Conservation (phyloP, 2,113 vertebrate genomes). For the Hyperopisus bebe region DNA sequence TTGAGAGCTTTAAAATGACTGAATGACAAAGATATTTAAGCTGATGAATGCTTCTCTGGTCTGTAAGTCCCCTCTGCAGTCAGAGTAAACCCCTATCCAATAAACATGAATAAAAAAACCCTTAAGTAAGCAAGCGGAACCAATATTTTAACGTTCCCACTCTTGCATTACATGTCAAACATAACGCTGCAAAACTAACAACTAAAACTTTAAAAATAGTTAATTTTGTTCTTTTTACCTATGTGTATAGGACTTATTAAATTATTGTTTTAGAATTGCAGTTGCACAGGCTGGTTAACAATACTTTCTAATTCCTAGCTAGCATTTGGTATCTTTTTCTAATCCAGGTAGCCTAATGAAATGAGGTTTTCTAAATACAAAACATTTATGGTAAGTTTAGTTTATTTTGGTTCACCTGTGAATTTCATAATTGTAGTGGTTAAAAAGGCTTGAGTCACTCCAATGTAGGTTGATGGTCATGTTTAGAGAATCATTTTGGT, state of each 20-base stretch:
- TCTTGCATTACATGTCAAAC: neutral
- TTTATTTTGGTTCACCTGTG: neutral
- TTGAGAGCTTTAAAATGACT: slow-evolving; percentile 15
- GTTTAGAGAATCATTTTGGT: neutral
- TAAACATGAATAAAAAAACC: neutral
- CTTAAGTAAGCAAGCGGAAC: neutral
- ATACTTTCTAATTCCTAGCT: neutral
- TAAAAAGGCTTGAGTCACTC: neutral
- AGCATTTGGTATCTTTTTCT: neutral
- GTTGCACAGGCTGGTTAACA: neutral
- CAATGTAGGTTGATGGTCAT: neutral
- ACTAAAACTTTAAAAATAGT: neutral
- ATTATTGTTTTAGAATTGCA: neutral
- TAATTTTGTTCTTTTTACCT: neutral
- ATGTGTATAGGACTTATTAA: neutral
- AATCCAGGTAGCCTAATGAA: neutral
- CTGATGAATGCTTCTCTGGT: slow-evolving; percentile 34
- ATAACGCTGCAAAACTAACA: neutral
- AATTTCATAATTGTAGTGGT: neutral
- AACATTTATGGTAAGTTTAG: neutral
- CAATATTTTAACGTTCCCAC: neutral
- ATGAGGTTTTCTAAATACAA: neutral
- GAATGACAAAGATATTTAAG: slow-evolving; percentile 1
- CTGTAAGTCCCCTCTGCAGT: slow-evolving; percentile 51
- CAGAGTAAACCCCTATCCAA: neutral